These are phyloP conservation scores for Mesoclemmys tuberculata DNA, from an alignment of 2,113 vertebrate species.

Conservation along the genomic window DNA sequence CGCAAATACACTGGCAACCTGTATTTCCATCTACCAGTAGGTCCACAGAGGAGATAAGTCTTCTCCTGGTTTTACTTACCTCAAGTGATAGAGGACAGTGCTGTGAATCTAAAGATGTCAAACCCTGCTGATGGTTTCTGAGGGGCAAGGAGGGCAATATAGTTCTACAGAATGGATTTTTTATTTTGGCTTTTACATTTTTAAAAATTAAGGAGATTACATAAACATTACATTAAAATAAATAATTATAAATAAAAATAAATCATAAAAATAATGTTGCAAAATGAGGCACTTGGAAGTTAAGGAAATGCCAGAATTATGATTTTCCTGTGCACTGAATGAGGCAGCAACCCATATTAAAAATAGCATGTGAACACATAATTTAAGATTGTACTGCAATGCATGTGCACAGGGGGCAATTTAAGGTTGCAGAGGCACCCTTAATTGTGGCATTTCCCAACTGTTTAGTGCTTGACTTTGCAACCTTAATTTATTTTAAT, in stretches of 20 bases:
- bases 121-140: not conserved
- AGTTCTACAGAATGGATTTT: not conserved
- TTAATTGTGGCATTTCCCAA: no score
- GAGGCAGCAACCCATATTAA: no score
- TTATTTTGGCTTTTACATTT: not conserved
- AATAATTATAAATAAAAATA: no score
- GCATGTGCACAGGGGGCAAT: no score
- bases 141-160: accelerated
- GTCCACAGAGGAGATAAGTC: no score
- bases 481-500: no score
- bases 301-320: not conserved
- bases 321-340: not conserved
- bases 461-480: no score
- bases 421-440: no score
- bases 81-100: not conserved
- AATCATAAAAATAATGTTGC: not conserved
- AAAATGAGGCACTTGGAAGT: not conserved
- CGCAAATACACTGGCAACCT: not conserved
- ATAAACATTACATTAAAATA: accelerated
- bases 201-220: not conserved
- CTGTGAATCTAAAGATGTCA: not conserved
- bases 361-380: no score
- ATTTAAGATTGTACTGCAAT: no score
- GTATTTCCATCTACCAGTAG: no score
- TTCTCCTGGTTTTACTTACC: not conserved